Percentiles rank a stretch among this genome's conserved stretches.
Conservation (phyloP, 2,888 invertebrate species). For the Oscheius sp. region DNA sequence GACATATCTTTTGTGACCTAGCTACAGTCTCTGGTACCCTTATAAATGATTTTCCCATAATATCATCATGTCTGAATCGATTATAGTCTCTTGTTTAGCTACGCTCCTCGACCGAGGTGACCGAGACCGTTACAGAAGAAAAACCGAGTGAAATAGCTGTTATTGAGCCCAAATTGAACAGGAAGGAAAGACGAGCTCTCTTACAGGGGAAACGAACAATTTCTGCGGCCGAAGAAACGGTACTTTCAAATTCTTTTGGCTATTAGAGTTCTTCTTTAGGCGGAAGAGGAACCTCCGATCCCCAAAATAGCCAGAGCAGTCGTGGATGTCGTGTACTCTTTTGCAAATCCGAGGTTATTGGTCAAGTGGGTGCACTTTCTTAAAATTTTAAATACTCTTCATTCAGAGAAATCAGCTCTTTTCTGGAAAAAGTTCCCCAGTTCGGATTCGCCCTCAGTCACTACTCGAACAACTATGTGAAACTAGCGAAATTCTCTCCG, state of each 20-base stretch:
- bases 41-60: too few species aligned
- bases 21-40: too few species aligned
- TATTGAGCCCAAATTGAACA: conserved; percentile 24
- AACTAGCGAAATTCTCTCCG: conserved; percentile 35
- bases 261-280: too few species aligned
- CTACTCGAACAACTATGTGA: conserved; percentile 36
- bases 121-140: background rate
- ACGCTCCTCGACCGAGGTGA: background rate
- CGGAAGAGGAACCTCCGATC: background rate
- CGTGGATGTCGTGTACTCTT: conserved; percentile 1
- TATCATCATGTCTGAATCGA: too few species aligned
- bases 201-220: conserved; percentile 7
- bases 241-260: too few species aligned
- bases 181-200: conserved; percentile 37
- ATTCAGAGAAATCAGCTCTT: conserved; percentile 4
- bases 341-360: conserved; percentile 6
- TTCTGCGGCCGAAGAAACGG: background rate
- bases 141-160: background rate
- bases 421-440: conserved; percentile 2
- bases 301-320: background rate
- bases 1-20: too few species aligned
- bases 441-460: conserved; percentile 26
- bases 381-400: background rate
- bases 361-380: background rate
- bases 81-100: conserved; percentile 1